Percentiles rank a stretch among this genome's conserved stretches.
These are phyloP conservation scores for Agraylea sexmaculata DNA, from an alignment of 1,140 invertebrate species.

Conservation along the genomic window DNA sequence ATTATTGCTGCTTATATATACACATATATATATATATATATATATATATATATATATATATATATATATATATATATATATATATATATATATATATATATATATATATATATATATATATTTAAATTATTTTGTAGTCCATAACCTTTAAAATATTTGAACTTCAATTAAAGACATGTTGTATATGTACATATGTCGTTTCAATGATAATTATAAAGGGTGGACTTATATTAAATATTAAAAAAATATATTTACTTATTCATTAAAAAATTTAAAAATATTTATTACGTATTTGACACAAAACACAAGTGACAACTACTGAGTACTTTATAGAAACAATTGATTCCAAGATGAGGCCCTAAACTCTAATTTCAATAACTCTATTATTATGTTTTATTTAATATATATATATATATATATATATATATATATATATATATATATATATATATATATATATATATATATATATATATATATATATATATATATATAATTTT, in stretches of 20 bases:
- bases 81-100: constrained; percentile 3
- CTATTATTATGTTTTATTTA: not conserved
- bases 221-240: not conserved
- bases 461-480: constrained; percentile 3
- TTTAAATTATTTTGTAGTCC: not conserved
- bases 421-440: constrained; percentile 2
- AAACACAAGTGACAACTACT: not conserved
- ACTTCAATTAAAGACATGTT: too few relatives aligned
- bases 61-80: constrained; percentile 3
- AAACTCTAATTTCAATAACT: not conserved
- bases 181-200: not conserved
- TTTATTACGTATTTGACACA: not conserved
- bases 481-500: too few relatives aligned
- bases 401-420: constrained; percentile 2
- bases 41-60: constrained; percentile 4
- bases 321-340: not conserved
- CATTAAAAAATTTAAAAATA: not conserved
- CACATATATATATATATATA: constrained; percentile 1
- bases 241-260: not conserved
- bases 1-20: constrained; percentile 2
- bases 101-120: not conserved
- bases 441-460: constrained; percentile 2
- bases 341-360: not conserved
- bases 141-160: too few relatives aligned
- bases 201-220: not conserved